Evolutionary conservation across 2,888 invertebrate species (phyloP), one percentile per base, ranked within the genome.

Genomic region (Ptychoptera albimana): DNA sequence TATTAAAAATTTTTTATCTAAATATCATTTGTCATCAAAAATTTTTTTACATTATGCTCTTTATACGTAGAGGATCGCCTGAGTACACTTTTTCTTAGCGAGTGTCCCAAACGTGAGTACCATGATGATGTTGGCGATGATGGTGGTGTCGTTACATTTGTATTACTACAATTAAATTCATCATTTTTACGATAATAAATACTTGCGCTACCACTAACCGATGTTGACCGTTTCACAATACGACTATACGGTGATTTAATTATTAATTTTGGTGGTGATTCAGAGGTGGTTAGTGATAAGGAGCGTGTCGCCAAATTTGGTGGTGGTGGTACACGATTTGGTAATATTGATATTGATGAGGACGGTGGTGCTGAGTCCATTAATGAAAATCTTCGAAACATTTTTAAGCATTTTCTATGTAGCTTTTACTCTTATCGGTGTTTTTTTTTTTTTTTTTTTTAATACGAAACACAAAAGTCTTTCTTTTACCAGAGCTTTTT

Each of bases 331-430:
- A 32, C 37, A 29, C 39, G 30, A 29, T 54, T 52, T 32, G 61
- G 54, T 46, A 58, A 49, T 30, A 61, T 53, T 12, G 63, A 59
- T 23, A 60, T 46, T 45, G 55, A 60, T 37, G 59, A 44, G 6
- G 48, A 45, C 9, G 52, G 49, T 35, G 50, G 50, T 38, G 61
- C 52, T 42, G 63, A 50, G 53, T 65, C 64, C 44, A 63, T 57
- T 29, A 61, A 54, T 36, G 65, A 65, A 54, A 60, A 61, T 35
- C 65, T 64, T 44, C 63, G 62, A 52, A 61, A 60, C 61, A 61
- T 61, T 48, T 49, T 48, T 31, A n/a, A 23, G 3, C 15, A n/a
- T 39, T 23, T 23, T 39, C 7, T n/a, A 5, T 23, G 23, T 7
- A 9, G 10, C n/a, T 32, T 39, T 37, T 35, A 29, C 12, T 31